Percentiles rank a stretch among this genome's conserved stretches.
Conservation (phyloP, 2,888 invertebrate species). For the Coenonympha glycerion region DNA sequence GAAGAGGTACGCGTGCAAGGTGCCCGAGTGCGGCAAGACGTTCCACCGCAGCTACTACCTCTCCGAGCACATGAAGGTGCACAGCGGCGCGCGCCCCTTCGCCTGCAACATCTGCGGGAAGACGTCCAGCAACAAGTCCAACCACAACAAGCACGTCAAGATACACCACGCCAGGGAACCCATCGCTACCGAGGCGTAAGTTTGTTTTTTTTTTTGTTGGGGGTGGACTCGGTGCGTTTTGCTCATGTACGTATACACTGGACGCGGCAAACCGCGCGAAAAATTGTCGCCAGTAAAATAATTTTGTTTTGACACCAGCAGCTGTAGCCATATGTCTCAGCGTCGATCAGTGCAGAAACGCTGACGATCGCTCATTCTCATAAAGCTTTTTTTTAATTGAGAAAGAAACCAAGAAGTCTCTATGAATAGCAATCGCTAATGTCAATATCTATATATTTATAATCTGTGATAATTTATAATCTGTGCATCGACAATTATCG, state of each 20-base stretch:
- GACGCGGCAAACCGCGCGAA: too few relatives aligned
- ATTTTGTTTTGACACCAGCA: too few relatives aligned
- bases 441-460: too few relatives aligned
- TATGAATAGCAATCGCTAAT: too few relatives aligned
- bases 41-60: constrained; percentile 92
- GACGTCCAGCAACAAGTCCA: constrained; percentile 91
- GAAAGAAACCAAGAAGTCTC: too few relatives aligned
- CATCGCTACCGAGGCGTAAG: constrained; percentile 86
- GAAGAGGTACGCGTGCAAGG: constrained; percentile 84
- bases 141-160: constrained; percentile 92
- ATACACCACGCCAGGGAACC: constrained; percentile 93
- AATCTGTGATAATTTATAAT: too few relatives aligned
- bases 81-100: constrained; percentile 87
- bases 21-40: constrained; percentile 84
- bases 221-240: background rate
- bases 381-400: too few relatives aligned
- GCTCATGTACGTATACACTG: too few relatives aligned
- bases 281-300: background rate
- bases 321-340: too few relatives aligned
- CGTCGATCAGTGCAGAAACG: too few relatives aligned
- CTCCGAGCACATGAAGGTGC: constrained; percentile 90
- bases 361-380: too few relatives aligned
- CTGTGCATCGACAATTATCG: too few relatives aligned
- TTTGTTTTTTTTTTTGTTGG: background rate
- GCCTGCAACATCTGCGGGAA: constrained; percentile 92